Conservation (phyloP, 2,888 invertebrate species). For the Zhengitettix transpicula region DNA sequence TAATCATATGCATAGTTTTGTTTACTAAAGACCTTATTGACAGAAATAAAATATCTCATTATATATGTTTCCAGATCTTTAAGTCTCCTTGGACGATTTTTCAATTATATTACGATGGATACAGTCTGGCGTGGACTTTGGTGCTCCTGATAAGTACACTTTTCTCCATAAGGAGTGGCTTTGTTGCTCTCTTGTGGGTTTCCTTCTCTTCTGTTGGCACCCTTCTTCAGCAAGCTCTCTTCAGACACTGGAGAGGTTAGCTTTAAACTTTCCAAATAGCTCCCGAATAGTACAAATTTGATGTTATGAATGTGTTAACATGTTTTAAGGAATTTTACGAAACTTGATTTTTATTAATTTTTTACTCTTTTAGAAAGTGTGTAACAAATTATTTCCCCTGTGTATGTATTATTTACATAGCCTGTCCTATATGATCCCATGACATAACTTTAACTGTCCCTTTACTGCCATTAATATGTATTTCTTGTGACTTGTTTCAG, state of each 20-base stretch:
- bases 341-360: no score
- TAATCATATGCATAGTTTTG: no score
- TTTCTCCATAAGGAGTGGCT: conserved; percentile 46
- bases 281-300: no score
- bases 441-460: not conserved
- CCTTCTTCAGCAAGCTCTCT: conserved; percentile 32
- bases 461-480: not conserved
- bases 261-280: not conserved
- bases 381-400: no score
- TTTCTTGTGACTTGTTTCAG: conserved; percentile 21
- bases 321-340: no score
- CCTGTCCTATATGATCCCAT: no score
- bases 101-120: conserved; percentile 39
- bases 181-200: conserved; percentile 47
- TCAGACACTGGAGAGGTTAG: conserved; percentile 33
- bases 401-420: no score
- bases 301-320: no score
- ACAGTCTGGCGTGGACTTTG: conserved; percentile 37
- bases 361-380: no score
- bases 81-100: conserved; percentile 34
- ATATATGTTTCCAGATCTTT: conserved; percentile 22
- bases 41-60: not conserved
- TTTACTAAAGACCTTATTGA: no score
- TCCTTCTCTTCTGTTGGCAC: conserved; percentile 31
- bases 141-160: conserved; percentile 34